Evolutionary conservation across 2,113 vertebrate species (phyloP), one percentile per base, ranked within the genome.

Genomic region (Barbus barbus): DNA sequence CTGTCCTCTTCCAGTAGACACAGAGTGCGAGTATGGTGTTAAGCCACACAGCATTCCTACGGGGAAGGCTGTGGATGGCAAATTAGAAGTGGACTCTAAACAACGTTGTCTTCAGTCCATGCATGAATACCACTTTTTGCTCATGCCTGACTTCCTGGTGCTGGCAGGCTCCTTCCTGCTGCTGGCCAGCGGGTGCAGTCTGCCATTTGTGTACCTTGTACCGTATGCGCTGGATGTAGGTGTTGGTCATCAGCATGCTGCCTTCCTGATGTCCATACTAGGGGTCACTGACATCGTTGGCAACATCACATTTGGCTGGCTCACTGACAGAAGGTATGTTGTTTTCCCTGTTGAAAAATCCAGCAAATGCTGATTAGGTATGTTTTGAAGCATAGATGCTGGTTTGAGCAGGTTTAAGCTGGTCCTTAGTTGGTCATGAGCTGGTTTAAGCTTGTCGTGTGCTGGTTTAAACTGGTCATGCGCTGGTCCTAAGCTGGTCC

Each of bases 281-380:
- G 98, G 98, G 4, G 94, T 97, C 87, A 87, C 97, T 48, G 94
- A 96, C 90, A 99, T 99, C 22, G 67, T 97, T 63, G 98, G 98
- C 22, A 99, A 98, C 89, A 90, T 99, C 92, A 96, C 96, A 20
- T 99, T 98, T 48, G 97, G 97, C 86, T 99, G 98, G 97, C 93
- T 99, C 83, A 98, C 95, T 0, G 97, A 99, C 90, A 93, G 93
- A 90, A 92, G 91, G 90, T 90, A 63, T 41, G 90, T 24, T 51
- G 20, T 20, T 41, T 18, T 46, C 44, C 44, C 44, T 46, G 44
- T 13, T 46, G 3, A 13, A 46, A 46, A 46, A 46, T 46, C 44
- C 12, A 46, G 44, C 44, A 46, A 13, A 46, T 46, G 12, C 12
- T 46, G 44, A 12, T 46, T 46, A 46, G 44, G 44, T 46, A 46